Evolutionary conservation across 2,888 invertebrate species (phyloP).

Genomic region (Anagyrus pseudococci): DNA sequence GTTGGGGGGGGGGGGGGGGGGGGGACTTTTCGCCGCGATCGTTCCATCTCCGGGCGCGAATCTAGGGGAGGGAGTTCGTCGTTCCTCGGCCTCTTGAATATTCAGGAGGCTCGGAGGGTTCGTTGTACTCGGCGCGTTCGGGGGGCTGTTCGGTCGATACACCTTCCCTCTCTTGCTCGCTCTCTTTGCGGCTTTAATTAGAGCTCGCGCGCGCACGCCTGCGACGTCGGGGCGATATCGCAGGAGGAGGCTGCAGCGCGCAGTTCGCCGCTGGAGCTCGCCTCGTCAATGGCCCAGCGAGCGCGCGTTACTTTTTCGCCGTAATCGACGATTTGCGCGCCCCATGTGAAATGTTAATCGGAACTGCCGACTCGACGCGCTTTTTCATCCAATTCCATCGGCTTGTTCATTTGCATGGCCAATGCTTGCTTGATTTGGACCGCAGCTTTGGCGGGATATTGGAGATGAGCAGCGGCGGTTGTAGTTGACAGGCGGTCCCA

Average conservation of each 20-base stretch:
- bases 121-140: conserved; percentile 31
- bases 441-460: too few relatives aligned
- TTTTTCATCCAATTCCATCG: background rate
- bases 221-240: background rate
- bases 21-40: too few relatives aligned
- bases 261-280: conserved; percentile 21
- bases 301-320: background rate
- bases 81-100: conserved; percentile 30
- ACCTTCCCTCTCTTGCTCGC: conserved; percentile 5
- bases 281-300: background rate
- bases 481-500: too few relatives aligned
- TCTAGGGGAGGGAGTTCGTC: too few relatives aligned
- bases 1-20: too few relatives aligned
- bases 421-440: background rate
- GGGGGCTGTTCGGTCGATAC: conserved; percentile 31
- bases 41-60: too few relatives aligned
- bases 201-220: conserved; percentile 17
- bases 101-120: conserved; percentile 33
- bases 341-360: conserved; percentile 1
- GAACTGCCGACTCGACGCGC: background rate
- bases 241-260: conserved; percentile 6
- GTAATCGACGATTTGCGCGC: background rate
- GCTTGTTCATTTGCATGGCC: conserved; percentile 12
- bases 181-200: conserved; percentile 32
- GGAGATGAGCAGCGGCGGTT: too few relatives aligned